These are phyloP conservation scores for Drosophila birchii DNA, from an alignment of 2,888 invertebrate species.

Conservation along the genomic window DNA sequence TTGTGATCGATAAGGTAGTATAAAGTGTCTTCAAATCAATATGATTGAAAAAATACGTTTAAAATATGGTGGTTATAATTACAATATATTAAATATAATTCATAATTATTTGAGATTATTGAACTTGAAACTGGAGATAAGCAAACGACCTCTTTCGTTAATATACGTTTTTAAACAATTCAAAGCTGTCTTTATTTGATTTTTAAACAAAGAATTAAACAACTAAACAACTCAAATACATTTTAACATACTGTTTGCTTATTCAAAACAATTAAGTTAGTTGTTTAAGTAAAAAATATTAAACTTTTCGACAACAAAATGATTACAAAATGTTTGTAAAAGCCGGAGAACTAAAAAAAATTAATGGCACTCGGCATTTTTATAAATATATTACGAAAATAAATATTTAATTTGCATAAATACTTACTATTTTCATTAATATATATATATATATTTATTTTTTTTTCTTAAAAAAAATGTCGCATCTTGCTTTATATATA, in stretches of 20 bases:
- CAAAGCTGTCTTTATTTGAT: not conserved
- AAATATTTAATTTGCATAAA: no score
- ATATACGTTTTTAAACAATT: not conserved
- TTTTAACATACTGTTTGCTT: not conserved
- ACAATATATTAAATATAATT: not conserved
- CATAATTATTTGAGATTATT: not conserved
- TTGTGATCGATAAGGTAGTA: not conserved
- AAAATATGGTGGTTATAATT: not conserved
- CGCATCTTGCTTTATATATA: not conserved
- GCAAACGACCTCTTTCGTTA: not conserved
- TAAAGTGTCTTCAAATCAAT: not conserved
- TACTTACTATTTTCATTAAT: not conserved
- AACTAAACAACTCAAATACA: not conserved
- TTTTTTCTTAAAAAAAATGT: not conserved
- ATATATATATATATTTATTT: rapidly evolving
- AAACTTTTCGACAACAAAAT: not conserved
- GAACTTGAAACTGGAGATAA: not conserved
- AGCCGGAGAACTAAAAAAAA: not conserved
- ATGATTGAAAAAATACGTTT: not conserved
- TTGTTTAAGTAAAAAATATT: no score
- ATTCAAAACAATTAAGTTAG: no score
- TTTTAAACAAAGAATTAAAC: not conserved
- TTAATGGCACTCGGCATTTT: no score
- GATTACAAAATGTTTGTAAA: not conserved
- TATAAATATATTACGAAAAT: not conserved